Evolutionary conservation across 2,888 invertebrate genomes (phyloP).

Genomic region (Spisula subtruncata): DNA sequence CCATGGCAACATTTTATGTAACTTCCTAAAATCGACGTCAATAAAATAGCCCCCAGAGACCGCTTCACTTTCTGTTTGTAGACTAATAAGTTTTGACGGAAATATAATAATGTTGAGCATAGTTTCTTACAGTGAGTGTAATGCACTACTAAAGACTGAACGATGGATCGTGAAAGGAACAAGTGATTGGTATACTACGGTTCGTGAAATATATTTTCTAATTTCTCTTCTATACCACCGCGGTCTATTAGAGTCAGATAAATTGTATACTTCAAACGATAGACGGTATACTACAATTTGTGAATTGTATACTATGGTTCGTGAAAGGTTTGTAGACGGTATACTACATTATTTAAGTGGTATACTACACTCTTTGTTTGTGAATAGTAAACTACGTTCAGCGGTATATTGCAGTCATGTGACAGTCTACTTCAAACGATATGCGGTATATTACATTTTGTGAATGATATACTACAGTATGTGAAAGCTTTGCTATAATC

Average conservation of each 20-base stretch:
- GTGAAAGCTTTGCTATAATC: background rate
- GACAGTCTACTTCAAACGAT: too few relatives aligned
- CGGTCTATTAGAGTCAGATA: background rate
- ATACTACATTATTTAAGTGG: background rate
- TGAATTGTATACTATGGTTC: too few relatives aligned
- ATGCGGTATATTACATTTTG: background rate
- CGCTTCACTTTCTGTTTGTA: too few relatives aligned
- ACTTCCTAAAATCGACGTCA: too few relatives aligned
- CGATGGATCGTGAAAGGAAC: too few relatives aligned
- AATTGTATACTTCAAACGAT: background rate
- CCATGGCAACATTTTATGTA: constrained; percentile 9
- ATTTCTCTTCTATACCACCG: too few relatives aligned
- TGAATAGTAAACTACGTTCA: background rate
- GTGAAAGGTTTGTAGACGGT: too few relatives aligned
- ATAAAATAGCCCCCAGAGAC: too few relatives aligned
- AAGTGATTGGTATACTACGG: background rate
- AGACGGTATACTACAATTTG: too few relatives aligned
- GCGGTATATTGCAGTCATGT: background rate
- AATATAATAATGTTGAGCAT: background rate
- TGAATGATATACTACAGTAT: background rate
- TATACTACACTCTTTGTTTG: background rate
- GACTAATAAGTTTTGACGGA: too few relatives aligned
- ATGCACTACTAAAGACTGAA: too few relatives aligned
- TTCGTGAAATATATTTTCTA: too few relatives aligned
- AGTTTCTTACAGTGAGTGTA: background rate